phyloP scores from a whole-genome alignment of 2,888 invertebrate species.

The Celastrina argiolus region DNA sequence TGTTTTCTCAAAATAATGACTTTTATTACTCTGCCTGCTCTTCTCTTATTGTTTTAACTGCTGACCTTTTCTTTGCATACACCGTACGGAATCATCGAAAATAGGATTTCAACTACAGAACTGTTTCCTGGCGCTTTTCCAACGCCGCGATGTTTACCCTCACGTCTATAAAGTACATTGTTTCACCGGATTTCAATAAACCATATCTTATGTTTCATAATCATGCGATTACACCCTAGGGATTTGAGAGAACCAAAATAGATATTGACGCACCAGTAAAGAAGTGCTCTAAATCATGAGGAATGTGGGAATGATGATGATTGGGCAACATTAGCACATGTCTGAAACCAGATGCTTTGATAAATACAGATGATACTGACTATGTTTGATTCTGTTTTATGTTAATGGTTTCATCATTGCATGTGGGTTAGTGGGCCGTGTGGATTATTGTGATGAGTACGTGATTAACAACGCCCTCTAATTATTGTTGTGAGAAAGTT shows the following conservation, averaged over 20 bases:
- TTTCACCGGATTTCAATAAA: constrained; percentile 9
- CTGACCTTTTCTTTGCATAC: constrained; percentile 38
- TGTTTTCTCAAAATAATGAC: not conserved
- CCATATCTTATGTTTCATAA: constrained; percentile 5
- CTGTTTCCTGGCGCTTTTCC: constrained; percentile 50
- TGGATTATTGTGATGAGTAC: constrained; percentile 24
- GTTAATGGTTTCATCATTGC: constrained; percentile 27
- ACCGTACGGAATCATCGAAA: constrained; percentile 51
- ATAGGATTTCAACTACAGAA: constrained; percentile 47
- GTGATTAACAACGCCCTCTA: not conserved
- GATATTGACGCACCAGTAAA: not conserved
- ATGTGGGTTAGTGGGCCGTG: constrained; percentile 35
- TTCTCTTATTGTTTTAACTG: constrained; percentile 1
- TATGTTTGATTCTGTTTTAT: constrained; percentile 22
- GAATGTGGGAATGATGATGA: not conserved
- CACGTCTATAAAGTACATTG: constrained; percentile 17
- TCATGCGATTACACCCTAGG: not conserved
- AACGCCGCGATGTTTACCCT: constrained; percentile 34
- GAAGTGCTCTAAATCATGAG: not conserved
- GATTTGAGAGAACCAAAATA: constrained; percentile 2
- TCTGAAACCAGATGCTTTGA: constrained; percentile 27
- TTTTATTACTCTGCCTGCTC: not conserved
- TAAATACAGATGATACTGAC: constrained; percentile 26
- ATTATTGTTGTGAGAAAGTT: not conserved
- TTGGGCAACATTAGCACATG: constrained; percentile 19